Conservation (phyloP, 1,140 invertebrate genomes). For the Calephelis nemesis region DNA sequence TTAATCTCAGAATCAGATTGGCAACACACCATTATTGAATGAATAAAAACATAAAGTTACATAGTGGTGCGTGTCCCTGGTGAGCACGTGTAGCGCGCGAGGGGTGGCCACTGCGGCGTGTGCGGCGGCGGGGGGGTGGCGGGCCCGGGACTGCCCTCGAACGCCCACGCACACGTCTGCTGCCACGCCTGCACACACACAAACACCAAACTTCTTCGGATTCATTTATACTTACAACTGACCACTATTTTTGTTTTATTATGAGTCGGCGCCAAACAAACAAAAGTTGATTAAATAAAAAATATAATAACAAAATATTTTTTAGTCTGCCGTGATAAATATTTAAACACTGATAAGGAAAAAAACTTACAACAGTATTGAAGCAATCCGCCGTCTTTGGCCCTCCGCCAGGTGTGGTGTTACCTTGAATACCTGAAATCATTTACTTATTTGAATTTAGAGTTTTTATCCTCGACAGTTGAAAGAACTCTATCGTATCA, state of each 20-base stretch:
- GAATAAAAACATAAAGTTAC: slow-evolving; percentile 29
- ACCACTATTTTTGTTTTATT: no score
- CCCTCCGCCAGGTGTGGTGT: slow-evolving; percentile 51
- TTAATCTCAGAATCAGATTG: no score
- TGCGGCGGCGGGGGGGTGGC: slow-evolving; percentile 30
- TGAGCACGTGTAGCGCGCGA: slow-evolving; percentile 31
- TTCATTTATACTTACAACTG: no score
- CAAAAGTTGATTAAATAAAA: no score
- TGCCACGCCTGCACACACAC: slow-evolving; percentile 49
- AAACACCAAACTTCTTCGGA: no score
- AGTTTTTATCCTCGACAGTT: not conserved
- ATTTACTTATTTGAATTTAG: not conserved
- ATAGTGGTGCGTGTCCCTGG: slow-evolving; percentile 46
- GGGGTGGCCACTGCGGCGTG: slow-evolving; percentile 44
- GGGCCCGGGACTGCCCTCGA: slow-evolving; percentile 36
- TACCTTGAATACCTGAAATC: slow-evolving; percentile 50
- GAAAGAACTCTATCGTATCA: no score
- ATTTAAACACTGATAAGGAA: not conserved
- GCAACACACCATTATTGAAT: not conserved
- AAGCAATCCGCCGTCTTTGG: slow-evolving; percentile 79
- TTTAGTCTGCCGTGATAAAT: no score
- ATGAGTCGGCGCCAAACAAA: no score
- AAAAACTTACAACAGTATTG: slow-evolving; percentile 84
- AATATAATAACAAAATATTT: no score
- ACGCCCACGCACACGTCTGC: slow-evolving; percentile 40